Evolutionary conservation across 2,113 vertebrate species (phyloP), one percentile per base, ranked within the genome.

Genomic region (cattle (Bos taurus)): DNA sequence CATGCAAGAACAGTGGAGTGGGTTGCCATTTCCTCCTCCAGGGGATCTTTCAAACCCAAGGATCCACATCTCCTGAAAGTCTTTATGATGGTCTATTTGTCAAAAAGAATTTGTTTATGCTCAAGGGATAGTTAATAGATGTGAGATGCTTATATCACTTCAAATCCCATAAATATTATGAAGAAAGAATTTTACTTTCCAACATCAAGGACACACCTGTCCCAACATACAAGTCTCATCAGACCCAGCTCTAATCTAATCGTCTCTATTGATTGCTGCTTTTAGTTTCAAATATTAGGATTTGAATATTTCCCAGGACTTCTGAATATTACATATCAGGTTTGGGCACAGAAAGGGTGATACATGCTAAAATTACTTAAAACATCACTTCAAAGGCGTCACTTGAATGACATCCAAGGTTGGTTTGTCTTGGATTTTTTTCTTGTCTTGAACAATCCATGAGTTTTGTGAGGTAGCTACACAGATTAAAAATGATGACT

Each of bases 111-210:
- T 60, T 90, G 7, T 28, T 80, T 93, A 81, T 74, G 5, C 9
- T 90, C 81, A 91, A 78, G 15, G 15, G 60, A 26, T 59, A 40
- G 5, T 78, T 98, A 60, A 64, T 85, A 64, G 11, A 36, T 54
- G 6, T 30, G 30, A 77, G 33, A 95, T 93, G 54, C 46, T 80
- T 78, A 19, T 62, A 87, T 82, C 15, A 77, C 23, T 91, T 91
- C n/a, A 95, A 94, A 88, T 80, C 14, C 50, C 9, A 0, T 60
- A 52, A 78, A 87, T 2, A 80, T 78, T 33, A 84, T 7, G 25
- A 95, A 96, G 48, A 81, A 96, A 86, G 48, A 80, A 28, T 87
- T 91, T 95, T 93, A 67, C 77, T 96, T 82, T 91, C 46, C 48
- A 87, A 88, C n/a, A 62, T 93, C 10, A 21, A 85, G 19, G 5